These are phyloP conservation scores for Elaphurus davidianus DNA, from an alignment of 2,113 vertebrate genomes.

Conservation along the genomic window DNA sequence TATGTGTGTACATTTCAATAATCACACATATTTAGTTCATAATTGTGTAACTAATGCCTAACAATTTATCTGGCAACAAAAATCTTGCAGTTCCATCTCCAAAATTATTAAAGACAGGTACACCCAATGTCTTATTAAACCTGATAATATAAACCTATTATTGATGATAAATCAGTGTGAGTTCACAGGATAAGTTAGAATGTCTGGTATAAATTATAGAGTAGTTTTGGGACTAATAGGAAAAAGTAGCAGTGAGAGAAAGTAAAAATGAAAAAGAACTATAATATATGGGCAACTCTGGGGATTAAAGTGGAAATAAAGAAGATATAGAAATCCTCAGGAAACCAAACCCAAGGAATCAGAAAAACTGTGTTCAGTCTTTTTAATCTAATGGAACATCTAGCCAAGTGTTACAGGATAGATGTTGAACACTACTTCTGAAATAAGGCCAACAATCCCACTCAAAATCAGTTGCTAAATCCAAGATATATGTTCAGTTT, in stretches of 20 bases:
- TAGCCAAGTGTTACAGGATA: background rate
- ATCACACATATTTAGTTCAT: background rate
- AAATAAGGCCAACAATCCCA: background rate
- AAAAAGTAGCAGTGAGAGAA: slow-evolving; percentile 4
- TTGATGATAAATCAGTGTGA: background rate
- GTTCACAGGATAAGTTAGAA: background rate
- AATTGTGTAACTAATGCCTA: background rate
- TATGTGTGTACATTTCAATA: background rate
- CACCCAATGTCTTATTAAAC: background rate
- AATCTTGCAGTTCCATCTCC: background rate
- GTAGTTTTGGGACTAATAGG: background rate
- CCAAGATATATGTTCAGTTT: slow-evolving; percentile 20
- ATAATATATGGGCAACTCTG: background rate
- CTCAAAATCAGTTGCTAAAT: slow-evolving; percentile 30
- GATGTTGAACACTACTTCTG: background rate
- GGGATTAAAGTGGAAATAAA: slow-evolving; percentile 8
- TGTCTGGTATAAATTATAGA: background rate
- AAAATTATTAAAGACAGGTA: background rate
- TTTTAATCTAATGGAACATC: background rate
- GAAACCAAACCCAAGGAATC: background rate
- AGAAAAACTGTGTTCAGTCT: background rate
- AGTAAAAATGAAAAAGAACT: background rate
- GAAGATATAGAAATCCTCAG: background rate
- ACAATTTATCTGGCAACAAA: background rate
- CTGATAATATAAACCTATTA: background rate